phyloP scores from a whole-genome alignment of 1,140 invertebrate species.

The Neomicropteryx cornuta region DNA sequence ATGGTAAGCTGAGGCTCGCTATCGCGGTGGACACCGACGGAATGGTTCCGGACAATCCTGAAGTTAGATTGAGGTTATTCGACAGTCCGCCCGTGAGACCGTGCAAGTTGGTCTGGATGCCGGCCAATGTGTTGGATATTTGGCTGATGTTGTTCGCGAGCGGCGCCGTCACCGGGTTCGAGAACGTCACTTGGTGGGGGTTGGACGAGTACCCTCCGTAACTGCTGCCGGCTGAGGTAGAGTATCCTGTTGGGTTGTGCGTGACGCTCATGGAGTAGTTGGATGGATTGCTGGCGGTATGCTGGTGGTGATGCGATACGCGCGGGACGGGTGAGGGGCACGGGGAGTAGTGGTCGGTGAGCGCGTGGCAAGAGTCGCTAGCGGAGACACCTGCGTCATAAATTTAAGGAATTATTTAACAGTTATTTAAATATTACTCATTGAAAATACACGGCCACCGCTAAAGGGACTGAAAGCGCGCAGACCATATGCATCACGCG shows the following conservation, averaged over 20 bases:
- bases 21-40: constrained; percentile 23
- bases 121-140: constrained; percentile 36
- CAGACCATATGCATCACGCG: too few relatives aligned
- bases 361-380: constrained; percentile 43
- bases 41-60: constrained; percentile 28
- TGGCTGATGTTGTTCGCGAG: constrained; percentile 37
- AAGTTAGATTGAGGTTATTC: constrained; percentile 26
- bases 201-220: constrained; percentile 29
- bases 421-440: too few relatives aligned
- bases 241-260: constrained; percentile 36
- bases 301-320: constrained; percentile 38
- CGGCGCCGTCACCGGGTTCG: constrained; percentile 38
- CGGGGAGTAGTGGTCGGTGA: constrained; percentile 44
- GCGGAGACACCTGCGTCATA: constrained; percentile 42
- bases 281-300: constrained; percentile 32
- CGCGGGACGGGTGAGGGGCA: constrained; percentile 42
- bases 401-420: too few relatives aligned
- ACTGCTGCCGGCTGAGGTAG: constrained; percentile 31
- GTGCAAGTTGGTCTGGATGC: constrained; percentile 35
- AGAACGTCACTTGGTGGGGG: constrained; percentile 42
- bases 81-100: constrained; percentile 33
- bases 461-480: too few relatives aligned
- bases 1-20: constrained; percentile 29
- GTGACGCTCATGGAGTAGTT: constrained; percentile 34
- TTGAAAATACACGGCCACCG: too few relatives aligned